Base-by-base conservation (phyloP, 2,797 vertebrate genomes). In the Knipowitschia caucasica region DNA sequence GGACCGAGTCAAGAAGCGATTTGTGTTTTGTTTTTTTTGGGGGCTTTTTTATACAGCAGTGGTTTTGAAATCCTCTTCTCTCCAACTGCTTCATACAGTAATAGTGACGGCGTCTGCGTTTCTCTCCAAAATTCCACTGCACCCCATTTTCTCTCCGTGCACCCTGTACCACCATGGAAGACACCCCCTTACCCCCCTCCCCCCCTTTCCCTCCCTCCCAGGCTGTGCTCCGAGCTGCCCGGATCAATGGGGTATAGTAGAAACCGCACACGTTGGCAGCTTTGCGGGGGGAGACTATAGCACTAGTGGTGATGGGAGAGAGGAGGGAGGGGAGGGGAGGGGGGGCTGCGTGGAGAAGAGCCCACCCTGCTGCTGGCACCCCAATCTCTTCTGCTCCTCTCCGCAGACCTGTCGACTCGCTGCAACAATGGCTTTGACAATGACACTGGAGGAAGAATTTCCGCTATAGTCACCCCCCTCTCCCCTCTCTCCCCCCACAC, bases 381-480 rank as follows among this genome's bases (percentile, higher is more conserved):
- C 78, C 34, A 49, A 33, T 49, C 45, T 49, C 45, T 20, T 11
- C 25, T 29, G 29, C 45, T 31, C 34, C 75, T 81, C 73, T 77
- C 60, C 65, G 72, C 74, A 69, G 81, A 85, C 81, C 83, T 82
- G 73, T 73, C 84, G 68, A 77, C 78, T 73, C 15, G 7, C 47
- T 40, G 79, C 83, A 82, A 85, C 84, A 84, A 83, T 85, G 80
- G 75, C 82, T 60, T 31, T 87, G 85, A 87, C 88, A 89, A 82
- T 89, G 86, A 89, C 86, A 85, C 80, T 82, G 78, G 78, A 79
- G 80, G 71, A 76, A 68, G 76, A 83, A 85, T 81, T 81, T 75
- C 74, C 77, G 54, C 61, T 62, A 23, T n/a, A n/a, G n/a, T n/a
- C n/a, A n/a, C 56, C 43, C 34, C 30, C 10, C 2, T 12, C 1